Conservation (phyloP, 1,140 invertebrate genomes). For the Leptinotarsa defecta region DNA sequence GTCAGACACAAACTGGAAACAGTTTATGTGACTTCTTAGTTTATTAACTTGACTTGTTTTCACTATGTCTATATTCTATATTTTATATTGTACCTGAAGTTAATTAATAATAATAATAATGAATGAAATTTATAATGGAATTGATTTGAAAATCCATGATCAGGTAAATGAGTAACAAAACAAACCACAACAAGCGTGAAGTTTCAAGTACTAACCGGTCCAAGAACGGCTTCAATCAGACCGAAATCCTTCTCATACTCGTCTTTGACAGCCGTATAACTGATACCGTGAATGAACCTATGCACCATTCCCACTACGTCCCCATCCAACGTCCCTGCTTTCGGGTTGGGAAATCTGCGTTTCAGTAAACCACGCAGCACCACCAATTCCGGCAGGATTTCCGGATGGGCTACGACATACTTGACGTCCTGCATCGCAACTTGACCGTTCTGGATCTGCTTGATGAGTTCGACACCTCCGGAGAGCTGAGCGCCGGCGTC, state of each 20-base stretch:
- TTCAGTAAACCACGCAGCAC: constrained; percentile 75
- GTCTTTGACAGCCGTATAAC: constrained; percentile 68
- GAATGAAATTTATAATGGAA: too few relatives aligned
- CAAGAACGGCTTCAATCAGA: constrained; percentile 66
- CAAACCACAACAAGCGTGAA: too few relatives aligned
- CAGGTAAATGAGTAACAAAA: too few relatives aligned
- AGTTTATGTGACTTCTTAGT: too few relatives aligned
- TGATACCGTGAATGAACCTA: constrained; percentile 69
- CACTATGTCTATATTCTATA: too few relatives aligned
- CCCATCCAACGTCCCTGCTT: constrained; percentile 68
- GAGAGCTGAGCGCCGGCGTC: constrained; percentile 71
- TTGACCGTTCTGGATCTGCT: constrained; percentile 73
- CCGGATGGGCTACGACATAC: constrained; percentile 74
- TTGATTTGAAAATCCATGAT: too few relatives aligned
- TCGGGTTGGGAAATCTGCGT: constrained; percentile 72
- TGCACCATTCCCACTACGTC: constrained; percentile 66
- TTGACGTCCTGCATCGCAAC: constrained; percentile 73
- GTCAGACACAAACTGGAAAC: too few relatives aligned
- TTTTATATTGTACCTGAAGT: too few relatives aligned
- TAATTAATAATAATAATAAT: too few relatives aligned
- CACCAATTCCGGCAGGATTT: constrained; percentile 76
- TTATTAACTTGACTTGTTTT: too few relatives aligned
- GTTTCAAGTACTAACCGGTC: constrained; percentile 62
- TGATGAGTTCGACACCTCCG: constrained; percentile 73
- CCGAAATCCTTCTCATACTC: constrained; percentile 72